phyloP scores from a whole-genome alignment of 2,113 vertebrate species.

The Cygnus buccinator region DNA sequence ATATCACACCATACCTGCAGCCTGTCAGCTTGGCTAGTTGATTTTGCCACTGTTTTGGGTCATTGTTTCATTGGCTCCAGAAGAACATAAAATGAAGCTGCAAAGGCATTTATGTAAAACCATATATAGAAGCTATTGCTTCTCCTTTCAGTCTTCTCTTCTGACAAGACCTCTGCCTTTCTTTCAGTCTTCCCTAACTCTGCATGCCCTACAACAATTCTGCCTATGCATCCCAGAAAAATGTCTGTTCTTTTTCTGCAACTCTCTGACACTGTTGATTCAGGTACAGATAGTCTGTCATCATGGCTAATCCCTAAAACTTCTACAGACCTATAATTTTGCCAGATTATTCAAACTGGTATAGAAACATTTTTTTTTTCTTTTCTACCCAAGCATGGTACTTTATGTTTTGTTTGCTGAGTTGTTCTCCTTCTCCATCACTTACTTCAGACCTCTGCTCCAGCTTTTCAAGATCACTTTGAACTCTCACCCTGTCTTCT shows the following conservation, averaged over 20 bases:
- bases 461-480: background rate
- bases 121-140: background rate
- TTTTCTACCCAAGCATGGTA: background rate
- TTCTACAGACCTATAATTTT: background rate
- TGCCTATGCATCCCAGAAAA: background rate
- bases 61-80: background rate
- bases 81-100: background rate
- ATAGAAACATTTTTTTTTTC: background rate
- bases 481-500: background rate
- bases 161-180: background rate
- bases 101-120: background rate
- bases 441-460: background rate
- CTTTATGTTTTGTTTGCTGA: background rate
- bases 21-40: background rate
- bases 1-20: fast-evolving
- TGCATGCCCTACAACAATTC: background rate
- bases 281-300: background rate
- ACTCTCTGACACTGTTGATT: background rate
- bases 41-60: background rate
- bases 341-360: background rate
- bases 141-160: background rate
- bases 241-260: background rate
- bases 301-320: background rate
- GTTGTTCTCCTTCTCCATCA: background rate
- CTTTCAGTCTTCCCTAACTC: background rate